Evolutionary conservation across 1,140 invertebrate species (phyloP), one percentile per base, ranked within the genome.

Genomic region (Anagrus nilaparvatae): DNA sequence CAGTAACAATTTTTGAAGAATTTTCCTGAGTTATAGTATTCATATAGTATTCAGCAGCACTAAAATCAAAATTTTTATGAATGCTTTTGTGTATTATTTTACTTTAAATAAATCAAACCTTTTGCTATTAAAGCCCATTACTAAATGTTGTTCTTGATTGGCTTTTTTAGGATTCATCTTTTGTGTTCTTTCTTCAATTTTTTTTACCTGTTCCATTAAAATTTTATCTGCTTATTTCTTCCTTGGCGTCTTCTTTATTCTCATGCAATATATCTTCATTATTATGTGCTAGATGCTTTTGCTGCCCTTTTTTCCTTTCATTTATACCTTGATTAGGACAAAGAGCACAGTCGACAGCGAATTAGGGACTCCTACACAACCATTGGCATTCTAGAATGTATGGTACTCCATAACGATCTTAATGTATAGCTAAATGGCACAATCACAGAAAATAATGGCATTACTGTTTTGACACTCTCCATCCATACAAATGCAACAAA

Each of bases 341-440:
- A 5, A 99, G 71, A 18, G 89, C 89, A 73, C 96, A 99, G 60
- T 96, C 90, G 1, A 98, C 94, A 8, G 92, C 84, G 42, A 88
- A 69, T 3, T 92, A 97, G 5, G 96, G 95, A 37, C 92, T 61
- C 34, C 95, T 76, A 66, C 96, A 99, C 12, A 98, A 67, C 96
- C 96, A 99, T 61, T 97, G 94, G 14, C 95, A 95, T 65, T 98
- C 95, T 1, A 96, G 96, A 56, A 99, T 97, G 59, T 98, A 98
- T 13, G 95, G 95, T 6, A 97, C 94, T 34, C 96, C 96, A 67
- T 99, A 99, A 61, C 96, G 99, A 68, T 99, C 96, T 67, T 98
- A 94, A 71, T 98, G 94, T 14, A 99, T 94, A 14, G 95, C 92
- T 20, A 99, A 70, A 70, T 99, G 97, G 67, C 95, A 99, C 92